phyloP scores from a whole-genome alignment of 2,888 invertebrate species.

The Boloria selene region DNA sequence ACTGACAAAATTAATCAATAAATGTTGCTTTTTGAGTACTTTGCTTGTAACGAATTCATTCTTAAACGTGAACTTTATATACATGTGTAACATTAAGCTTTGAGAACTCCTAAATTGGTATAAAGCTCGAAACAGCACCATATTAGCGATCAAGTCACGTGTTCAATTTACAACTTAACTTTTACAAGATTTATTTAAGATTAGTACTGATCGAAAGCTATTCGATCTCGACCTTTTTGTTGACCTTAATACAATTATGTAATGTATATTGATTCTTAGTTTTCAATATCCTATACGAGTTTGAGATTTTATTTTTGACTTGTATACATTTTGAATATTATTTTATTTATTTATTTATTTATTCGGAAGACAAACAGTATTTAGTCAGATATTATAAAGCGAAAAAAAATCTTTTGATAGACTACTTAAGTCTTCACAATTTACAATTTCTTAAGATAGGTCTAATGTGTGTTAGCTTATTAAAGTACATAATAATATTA shows the following conservation, averaged over 20 bases:
- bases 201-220: constrained; percentile 20
- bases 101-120: constrained; percentile 12
- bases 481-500: no score
- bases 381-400: no score
- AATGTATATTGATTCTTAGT: constrained; percentile 1
- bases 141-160: constrained; percentile 20
- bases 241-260: constrained; percentile 23
- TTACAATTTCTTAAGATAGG: no score
- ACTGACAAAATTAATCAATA: no score
- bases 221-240: constrained; percentile 21
- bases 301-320: background rate
- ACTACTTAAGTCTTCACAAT: no score
- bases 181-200: constrained; percentile 33
- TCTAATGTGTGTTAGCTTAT: no score
- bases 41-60: background rate
- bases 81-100: background rate
- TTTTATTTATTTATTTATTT: no score
- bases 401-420: no score
- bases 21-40: no score
- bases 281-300: background rate
- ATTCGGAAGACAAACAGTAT: no score
- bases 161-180: constrained; percentile 31
- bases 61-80: background rate
- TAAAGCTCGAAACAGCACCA: constrained; percentile 9
- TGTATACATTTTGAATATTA: no score